Evolutionary conservation across 2,113 vertebrate genomes (phyloP), one percentile per base, ranked within the genome.

Genomic region (Hippopotamus amphibius): DNA sequence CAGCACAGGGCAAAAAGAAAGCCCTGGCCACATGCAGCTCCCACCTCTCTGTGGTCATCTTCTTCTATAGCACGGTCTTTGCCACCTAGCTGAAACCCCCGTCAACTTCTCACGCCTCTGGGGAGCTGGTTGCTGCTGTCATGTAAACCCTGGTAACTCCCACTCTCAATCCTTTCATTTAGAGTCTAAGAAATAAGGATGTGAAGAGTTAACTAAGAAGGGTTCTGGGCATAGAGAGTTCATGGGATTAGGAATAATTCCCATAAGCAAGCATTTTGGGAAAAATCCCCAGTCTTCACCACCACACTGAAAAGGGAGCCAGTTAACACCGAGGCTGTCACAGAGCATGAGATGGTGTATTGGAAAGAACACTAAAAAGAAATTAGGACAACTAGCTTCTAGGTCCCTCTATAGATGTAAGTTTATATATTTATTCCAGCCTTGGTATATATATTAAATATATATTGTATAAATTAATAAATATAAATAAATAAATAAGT

Each of bases 61-160:
- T 96, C n/a, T 95, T 95, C 84, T 92, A 88, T 17, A 96, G 77
- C 50, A 55, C 88, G 1, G 76, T 77, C 5, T 95, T 96, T 77
- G 68, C 69, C 46, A 83, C 76, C 16, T 95, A 92, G 21, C n/a
- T 77, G 83, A 91, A 96, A 28, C 68, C 77, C 22, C 61, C 30
- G 1, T 95, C 93, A 46, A 15, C 3, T 48, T 46, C 77, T 57
- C n/a, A 6, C 30, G 83, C 84, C 46, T 83, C 69, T n/a, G 43
- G 59, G 77, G 68, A 84, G 10, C 37, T 79, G 61, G 53, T 41
- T 17, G 69, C 83, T 88, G 88, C 83, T 46, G 6, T 88, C 30
- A 71, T 92, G 69, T 92, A 92, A 24, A 71, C 89, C 2, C n/a
- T 88, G 26, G 83, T 83, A 11, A 92, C 83, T 43, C 93, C 76